Percentiles rank a stretch among this genome's conserved stretches.
Conservation (phyloP, 1,140 invertebrate species). For the Vanessa atalanta region DNA sequence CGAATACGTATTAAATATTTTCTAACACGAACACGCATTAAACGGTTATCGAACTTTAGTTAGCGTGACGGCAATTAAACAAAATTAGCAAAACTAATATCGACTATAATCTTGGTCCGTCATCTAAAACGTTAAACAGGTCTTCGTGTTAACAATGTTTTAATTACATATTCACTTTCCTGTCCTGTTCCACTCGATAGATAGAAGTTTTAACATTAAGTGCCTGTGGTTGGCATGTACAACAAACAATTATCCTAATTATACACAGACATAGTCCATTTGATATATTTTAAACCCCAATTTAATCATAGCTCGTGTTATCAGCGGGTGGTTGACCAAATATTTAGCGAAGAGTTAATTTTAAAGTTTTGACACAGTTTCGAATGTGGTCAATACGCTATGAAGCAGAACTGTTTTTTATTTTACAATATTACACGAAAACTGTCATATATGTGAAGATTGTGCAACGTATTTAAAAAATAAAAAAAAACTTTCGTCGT, state of each 20-base stretch:
- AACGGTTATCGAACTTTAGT: background rate
- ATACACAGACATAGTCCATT: background rate
- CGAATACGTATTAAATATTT: background rate
- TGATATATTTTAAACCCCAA: background rate
- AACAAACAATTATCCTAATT: too few species aligned
- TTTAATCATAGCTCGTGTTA: background rate
- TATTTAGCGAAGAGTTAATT: slow-evolving; percentile 19
- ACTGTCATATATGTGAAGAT: too few species aligned
- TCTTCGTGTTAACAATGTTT: too few species aligned
- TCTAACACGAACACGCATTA: slow-evolving; percentile 5
- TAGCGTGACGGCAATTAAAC: background rate
- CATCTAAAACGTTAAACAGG: too few species aligned
- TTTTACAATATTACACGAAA: background rate
- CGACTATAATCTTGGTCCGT: too few species aligned
- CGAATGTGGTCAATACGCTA: slow-evolving; percentile 2
- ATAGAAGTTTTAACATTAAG: too few species aligned
- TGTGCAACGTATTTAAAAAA: too few species aligned
- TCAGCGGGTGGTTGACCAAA: slow-evolving; percentile 16
- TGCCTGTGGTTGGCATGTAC: too few species aligned
- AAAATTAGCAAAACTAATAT: background rate
- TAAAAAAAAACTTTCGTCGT: too few species aligned
- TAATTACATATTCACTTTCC: too few species aligned
- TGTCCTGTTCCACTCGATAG: background rate
- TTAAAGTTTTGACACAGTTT: slow-evolving; percentile 20
- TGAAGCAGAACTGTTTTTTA: too few species aligned